These are phyloP conservation scores for Aphaenogaster ashmeadi DNA, from an alignment of 1,140 invertebrate genomes.

Conservation along the genomic window DNA sequence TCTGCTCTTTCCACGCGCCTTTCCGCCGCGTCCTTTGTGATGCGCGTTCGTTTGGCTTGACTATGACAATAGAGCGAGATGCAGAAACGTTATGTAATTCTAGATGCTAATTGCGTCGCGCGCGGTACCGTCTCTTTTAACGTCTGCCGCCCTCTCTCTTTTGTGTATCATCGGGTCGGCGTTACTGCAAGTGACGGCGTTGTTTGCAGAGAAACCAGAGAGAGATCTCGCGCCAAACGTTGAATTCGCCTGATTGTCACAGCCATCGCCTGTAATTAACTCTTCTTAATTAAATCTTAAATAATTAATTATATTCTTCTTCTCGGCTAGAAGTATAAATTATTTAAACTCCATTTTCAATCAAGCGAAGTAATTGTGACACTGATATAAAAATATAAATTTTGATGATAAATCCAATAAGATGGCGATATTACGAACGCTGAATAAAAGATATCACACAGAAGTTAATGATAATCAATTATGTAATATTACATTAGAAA, in stretches of 20 bases:
- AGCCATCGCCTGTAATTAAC: constrained; percentile 39
- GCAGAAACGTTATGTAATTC: constrained; percentile 62
- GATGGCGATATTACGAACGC: not conserved
- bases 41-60: constrained; percentile 49
- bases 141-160: not conserved
- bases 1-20: constrained; percentile 45
- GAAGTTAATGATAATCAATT: not conserved
- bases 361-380: constrained; percentile 10
- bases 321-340: not conserved
- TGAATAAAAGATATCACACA: not conserved
- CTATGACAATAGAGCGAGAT: constrained; percentile 56
- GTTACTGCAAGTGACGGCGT: constrained; percentile 52
- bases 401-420: not conserved
- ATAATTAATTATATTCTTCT: constrained; percentile 18
- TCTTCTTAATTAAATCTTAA: constrained; percentile 54
- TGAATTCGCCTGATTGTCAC: constrained; percentile 41
- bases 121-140: constrained; percentile 51
- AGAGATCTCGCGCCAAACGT: constrained; percentile 22
- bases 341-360: constrained; percentile 14
- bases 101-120: constrained; percentile 55
- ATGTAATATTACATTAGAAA: no score
- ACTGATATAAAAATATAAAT: not conserved
- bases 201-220: constrained; percentile 50
- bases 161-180: constrained; percentile 51
- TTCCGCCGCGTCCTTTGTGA: constrained; percentile 46